Conservation (phyloP, 2,113 vertebrate species). For the Naja naja region DNA sequence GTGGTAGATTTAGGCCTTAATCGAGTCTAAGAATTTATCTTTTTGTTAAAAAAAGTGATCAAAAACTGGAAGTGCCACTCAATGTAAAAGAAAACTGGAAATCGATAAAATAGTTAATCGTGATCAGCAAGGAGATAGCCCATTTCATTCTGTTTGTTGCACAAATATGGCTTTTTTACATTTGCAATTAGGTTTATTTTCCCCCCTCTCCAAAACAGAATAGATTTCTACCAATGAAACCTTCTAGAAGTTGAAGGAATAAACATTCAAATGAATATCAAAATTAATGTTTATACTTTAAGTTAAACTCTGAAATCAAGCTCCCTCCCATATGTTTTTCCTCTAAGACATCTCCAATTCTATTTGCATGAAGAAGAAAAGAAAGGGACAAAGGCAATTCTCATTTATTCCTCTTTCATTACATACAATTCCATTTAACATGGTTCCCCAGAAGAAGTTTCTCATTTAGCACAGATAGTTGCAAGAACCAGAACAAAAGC, state of each 20-base stretch:
- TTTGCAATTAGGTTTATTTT: accelerated
- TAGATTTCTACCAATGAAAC: not conserved
- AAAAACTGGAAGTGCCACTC: not conserved
- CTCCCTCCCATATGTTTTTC: not conserved
- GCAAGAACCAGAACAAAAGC: not conserved
- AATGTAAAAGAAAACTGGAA: not conserved
- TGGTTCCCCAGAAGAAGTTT: not conserved
- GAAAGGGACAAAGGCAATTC: not conserved
- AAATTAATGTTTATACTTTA: accelerated
- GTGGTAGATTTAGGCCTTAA: not conserved
- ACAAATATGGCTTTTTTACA: slow-evolving; percentile 30
- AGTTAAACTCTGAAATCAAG: not conserved
- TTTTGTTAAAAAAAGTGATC: not conserved
- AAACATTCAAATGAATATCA: not conserved
- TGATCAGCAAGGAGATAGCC: slow-evolving; percentile 29
- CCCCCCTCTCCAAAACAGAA: not conserved
- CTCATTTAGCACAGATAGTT: not conserved
- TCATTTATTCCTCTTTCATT: not conserved
- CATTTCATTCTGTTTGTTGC: slow-evolving; percentile 16
- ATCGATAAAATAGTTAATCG: slow-evolving; percentile 23
- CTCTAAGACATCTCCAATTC: not conserved
- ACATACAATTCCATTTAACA: not conserved
- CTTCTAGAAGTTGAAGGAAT: not conserved
- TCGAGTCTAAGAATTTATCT: not conserved
- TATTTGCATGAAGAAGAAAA: not conserved